Conservation (phyloP, 2,113 vertebrate genomes). For the Myotis yumanensis region DNA sequence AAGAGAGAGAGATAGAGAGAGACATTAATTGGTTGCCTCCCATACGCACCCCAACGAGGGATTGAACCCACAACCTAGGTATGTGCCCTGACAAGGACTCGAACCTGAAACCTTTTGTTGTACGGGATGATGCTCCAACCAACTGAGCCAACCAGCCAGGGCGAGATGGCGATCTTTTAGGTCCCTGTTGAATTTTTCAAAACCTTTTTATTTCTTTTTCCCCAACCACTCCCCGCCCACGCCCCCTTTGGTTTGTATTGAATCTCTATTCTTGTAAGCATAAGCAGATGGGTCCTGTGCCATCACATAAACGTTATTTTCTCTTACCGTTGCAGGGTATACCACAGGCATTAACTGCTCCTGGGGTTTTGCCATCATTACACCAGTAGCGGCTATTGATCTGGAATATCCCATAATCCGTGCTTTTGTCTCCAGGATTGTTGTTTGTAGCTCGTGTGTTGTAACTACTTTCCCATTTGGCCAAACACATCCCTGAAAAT, state of each 20-base stretch:
- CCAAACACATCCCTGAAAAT: constrained; percentile 82
- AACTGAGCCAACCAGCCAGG: not conserved
- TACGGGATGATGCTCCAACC: not conserved
- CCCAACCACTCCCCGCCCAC: no score
- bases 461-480: constrained; percentile 77
- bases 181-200: not conserved
- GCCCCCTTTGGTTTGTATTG: not conserved
- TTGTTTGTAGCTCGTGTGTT: constrained; percentile 75
- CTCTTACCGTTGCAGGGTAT: constrained; percentile 67
- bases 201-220: not conserved
- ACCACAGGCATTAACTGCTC: not conserved
- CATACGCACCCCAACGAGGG: no score
- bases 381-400: constrained; percentile 85
- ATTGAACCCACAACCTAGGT: not conserved
- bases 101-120: not conserved
- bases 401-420: constrained; percentile 84
- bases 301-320: fast-evolving
- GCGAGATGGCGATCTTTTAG: not conserved
- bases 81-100: not conserved
- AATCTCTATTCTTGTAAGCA: not conserved
- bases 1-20: not conserved
- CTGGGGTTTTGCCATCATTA: constrained; percentile 57
- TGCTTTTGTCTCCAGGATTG: constrained; percentile 67
- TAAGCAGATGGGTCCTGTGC: not conserved
- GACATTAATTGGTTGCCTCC: not conserved